phyloP scores from a whole-genome alignment of 1,140 invertebrate species.

The Chelonus insularis region DNA sequence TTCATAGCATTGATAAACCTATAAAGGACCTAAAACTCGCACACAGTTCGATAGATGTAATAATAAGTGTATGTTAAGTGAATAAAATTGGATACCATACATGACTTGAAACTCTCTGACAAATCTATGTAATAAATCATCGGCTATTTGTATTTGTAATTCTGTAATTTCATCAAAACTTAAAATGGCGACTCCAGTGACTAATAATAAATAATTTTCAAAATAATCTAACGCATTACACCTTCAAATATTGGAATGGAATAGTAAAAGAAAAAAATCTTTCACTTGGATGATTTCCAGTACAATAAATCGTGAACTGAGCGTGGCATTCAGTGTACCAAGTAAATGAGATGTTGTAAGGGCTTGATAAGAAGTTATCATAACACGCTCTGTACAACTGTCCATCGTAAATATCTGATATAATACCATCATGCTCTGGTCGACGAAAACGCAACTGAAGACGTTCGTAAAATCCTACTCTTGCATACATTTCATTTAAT shows the following conservation, averaged over 20 bases:
- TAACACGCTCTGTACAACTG: conserved; percentile 6
- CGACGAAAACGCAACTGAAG: conserved; percentile 25
- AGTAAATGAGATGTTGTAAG: conserved; percentile 3
- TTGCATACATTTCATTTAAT: conserved; percentile 22
- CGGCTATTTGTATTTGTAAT: not conserved
- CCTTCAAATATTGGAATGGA: conserved; percentile 4
- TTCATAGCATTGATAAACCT: conserved; percentile 28
- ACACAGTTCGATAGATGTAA: conserved; percentile 33
- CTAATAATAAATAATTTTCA: conserved; percentile 11
- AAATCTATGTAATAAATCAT: conserved; percentile 22
- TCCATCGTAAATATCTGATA: conserved; percentile 24
- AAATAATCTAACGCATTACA: conserved; percentile 18
- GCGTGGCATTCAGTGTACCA: conserved; percentile 5
- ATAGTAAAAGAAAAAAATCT: conserved; percentile 23
- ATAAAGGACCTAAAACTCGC: conserved; percentile 33
- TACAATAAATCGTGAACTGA: not conserved
- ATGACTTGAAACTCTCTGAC: conserved; percentile 17
- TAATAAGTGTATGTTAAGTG: conserved; percentile 26
- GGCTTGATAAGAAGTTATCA: conserved; percentile 14
- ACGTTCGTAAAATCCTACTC: conserved; percentile 19
- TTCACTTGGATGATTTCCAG: conserved; percentile 23
- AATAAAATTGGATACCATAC: conserved; percentile 19
- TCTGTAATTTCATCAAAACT: conserved; percentile 6
- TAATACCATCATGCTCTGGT: not conserved
- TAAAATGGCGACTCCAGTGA: not conserved